Evolutionary conservation across 2,888 invertebrate species (phyloP).

Genomic region (Oasisia sp.): DNA sequence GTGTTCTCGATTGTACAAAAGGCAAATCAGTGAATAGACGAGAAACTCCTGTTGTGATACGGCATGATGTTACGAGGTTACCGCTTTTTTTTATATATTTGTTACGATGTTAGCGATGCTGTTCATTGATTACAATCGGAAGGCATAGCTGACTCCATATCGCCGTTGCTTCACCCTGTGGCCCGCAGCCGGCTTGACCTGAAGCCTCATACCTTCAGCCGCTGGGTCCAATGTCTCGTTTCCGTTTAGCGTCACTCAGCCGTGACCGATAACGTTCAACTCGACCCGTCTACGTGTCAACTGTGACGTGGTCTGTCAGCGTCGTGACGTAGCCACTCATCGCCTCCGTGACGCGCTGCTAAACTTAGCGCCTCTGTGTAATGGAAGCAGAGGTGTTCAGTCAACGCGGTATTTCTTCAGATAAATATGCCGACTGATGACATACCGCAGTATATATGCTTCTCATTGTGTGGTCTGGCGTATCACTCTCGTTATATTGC

Average conservation of each 20-base stretch:
- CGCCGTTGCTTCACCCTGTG: no score
- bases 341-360: background rate
- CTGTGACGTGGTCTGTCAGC: background rate
- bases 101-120: no score
- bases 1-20: no score
- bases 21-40: no score
- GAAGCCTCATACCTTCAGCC: background rate
- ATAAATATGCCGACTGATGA: background rate
- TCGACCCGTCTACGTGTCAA: background rate
- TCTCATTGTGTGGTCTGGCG: background rate
- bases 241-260: slow-evolving; percentile 1
- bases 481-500: background rate
- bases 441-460: background rate
- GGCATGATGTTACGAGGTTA: no score
- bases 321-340: background rate
- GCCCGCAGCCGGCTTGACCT: background rate
- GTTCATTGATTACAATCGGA: no score
- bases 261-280: background rate
- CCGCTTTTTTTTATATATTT: no score
- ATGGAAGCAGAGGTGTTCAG: background rate
- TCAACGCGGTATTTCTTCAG: background rate
- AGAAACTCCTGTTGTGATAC: no score
- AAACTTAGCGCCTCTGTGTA: background rate
- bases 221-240: background rate
- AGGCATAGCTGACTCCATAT: no score